Evolutionary conservation across 2,797 vertebrate genomes (phyloP), one percentile per base, ranked within the genome.

Genomic region (Cephalopachus bancanus): DNA sequence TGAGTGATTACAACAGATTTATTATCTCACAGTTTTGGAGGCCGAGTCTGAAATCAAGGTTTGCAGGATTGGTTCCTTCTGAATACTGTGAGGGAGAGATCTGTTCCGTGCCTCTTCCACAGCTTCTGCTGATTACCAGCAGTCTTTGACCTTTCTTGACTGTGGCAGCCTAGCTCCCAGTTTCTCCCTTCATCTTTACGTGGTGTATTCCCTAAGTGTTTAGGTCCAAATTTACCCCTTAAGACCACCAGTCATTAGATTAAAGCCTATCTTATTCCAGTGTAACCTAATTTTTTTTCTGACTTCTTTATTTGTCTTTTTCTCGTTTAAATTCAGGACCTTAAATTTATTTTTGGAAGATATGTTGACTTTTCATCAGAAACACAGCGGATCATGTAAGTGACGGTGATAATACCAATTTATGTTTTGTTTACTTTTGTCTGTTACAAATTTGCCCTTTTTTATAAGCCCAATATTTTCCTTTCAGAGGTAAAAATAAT

Each of bases 281-380:
- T 37, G 12, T 80, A 55, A 80, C n/a, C 55, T 59, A 24, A 74
- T 75, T 84, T 20, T n/a, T 20, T 30, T 19, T 57, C 30, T 17
- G 33, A 60, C 33, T 95, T 87, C 19, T 51, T 57, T 91, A 81
- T 90, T 91, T 95, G 75, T 98, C 51, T 90, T 88, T 80, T 95
- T 93, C 22, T 78, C 85, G 0, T 72, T 98, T 95, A 95, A 94
- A 98, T 98, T 97, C 87, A 99, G 99, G 99, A 99, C 89, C 98
- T 99, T 97, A 99, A 99, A 97, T 99, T 99, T 98, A 99, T 99
- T 98, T 99, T 99, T 94, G 99, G 99, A 93, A 99, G 99, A 98
- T 99, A 99, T 0, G 99, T 99, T 91, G 98, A 99, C 98, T 99
- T 99, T 95, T 98, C 98, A 2, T 99, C 99, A 74, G 99, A 99